Evolutionary conservation across 1,140 invertebrate species (phyloP), one percentile per base, ranked within the genome.

Genomic region (Drosophila subpulchrella): DNA sequence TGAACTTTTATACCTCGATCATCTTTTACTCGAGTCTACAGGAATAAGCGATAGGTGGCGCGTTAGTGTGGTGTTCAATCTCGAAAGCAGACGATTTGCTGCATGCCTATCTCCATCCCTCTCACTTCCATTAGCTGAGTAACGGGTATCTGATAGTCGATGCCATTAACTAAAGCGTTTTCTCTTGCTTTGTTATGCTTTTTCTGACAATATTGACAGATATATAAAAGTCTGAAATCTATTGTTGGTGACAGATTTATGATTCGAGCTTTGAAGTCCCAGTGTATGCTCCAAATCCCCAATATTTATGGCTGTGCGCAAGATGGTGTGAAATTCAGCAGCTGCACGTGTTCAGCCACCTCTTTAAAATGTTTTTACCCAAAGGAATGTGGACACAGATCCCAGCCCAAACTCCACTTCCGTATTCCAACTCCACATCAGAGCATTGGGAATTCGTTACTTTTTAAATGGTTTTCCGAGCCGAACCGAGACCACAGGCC

Each of bases 251-350:
- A 3, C 41, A 15, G n/a, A 8, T 42, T 42, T 42, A 15, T 42
- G 41, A 10, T 42, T 42, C 6, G 15, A 3, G 7, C n/a, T 8
- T 4, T 7, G 3, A 42, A 48, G 8, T 4, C 6, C 10, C 17
- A 36, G 32, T 46, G 36, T 24, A 20, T 13, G 11, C 12, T 27
- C 0, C 0, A 20, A 38, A 39, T 32, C n/a, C 24, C n/a, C 1
- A 6, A n/a, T 32, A 53, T 30, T 27, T 34, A 13, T 32, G 10
- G n/a, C 24, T 27, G 38, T n/a, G 12, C 36, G 4, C 13, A 74
- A 63, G 46, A 61, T 89, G 83, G 67, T 88, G 83, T 80, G 84
- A 88, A 89, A 32, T 8, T 12, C 59, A 70, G 60, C 83, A 88
- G 84, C 75, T 88, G 83, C 50, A 34, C 50, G 41, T 67, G 50